phyloP scores from a whole-genome alignment of 2,797 vertebrate species.

The Etheostoma nigrum region DNA sequence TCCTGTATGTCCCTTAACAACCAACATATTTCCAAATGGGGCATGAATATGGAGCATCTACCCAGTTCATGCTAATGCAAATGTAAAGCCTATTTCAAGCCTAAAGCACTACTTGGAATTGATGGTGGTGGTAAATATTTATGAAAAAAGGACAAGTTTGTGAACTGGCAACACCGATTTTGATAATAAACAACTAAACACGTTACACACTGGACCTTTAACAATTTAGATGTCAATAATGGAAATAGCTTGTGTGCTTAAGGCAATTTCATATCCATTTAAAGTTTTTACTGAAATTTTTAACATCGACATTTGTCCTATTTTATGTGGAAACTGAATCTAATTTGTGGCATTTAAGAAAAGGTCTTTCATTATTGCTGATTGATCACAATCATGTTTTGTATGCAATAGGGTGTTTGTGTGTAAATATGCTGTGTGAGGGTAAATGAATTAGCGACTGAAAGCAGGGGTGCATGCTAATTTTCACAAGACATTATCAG shows the following conservation, averaged over 20 bases:
- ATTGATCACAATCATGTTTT: conserved; percentile 50
- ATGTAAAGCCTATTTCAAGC: too few species aligned
- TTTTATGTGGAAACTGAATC: conserved; percentile 42
- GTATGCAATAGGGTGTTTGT: conserved; percentile 11
- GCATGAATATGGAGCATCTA: too few species aligned
- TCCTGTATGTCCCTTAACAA: too few species aligned
- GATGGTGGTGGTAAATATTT: too few species aligned
- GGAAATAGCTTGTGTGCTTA: conserved; percentile 42
- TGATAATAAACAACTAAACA: too few species aligned
- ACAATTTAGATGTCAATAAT: conserved; percentile 53
- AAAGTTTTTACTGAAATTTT: conserved; percentile 54
- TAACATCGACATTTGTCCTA: conserved; percentile 34
- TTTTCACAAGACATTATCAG: conserved; percentile 1
- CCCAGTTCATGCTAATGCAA: too few species aligned
- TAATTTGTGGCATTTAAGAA: conserved; percentile 74
- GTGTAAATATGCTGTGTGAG: conserved; percentile 4
- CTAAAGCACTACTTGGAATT: too few species aligned
- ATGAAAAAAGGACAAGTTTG: too few species aligned
- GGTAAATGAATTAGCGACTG: background rate
- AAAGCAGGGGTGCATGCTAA: conserved; percentile 19
- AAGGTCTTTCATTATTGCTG: conserved; percentile 63
- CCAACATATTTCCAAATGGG: too few species aligned
- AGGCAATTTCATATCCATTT: conserved; percentile 63
- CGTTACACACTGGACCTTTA: background rate
- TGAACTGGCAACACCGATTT: too few species aligned